Evolutionary conservation across 1,140 invertebrate genomes (phyloP).

Genomic region (Euborellia annulipes): DNA sequence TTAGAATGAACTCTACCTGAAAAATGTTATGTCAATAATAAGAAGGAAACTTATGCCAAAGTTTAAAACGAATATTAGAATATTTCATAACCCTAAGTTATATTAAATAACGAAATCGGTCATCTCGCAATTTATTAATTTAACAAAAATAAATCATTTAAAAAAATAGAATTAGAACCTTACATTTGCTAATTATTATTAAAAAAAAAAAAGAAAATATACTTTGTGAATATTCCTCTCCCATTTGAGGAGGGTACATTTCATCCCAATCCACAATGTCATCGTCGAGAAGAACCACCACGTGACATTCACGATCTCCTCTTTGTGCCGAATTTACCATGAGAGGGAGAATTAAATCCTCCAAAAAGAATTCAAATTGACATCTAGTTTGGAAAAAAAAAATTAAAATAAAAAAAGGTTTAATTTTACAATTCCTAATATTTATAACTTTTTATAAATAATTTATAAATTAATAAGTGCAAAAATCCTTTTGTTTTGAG

Average conservation of each 20-base stretch:
- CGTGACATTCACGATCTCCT: conserved; percentile 76
- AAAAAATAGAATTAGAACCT: neutral
- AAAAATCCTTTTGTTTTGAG: no score
- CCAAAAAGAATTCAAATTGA: conserved; percentile 93
- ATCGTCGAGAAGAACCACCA: conserved; percentile 90
- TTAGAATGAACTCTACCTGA: no score
- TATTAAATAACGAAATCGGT: no score
- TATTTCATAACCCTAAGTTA: no score
- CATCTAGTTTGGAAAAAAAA: conserved; percentile 42
- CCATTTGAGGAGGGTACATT: conserved; percentile 97
- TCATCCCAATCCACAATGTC: conserved; percentile 97
- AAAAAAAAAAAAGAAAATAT: conserved; percentile 19
- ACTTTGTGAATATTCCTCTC: conserved; percentile 95
- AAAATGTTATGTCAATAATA: no score
- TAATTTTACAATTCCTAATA: no score
- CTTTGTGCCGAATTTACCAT: conserved; percentile 92
- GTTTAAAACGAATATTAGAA: no score
- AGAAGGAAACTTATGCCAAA: no score
- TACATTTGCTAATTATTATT: neutral
- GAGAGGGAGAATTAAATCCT: conserved; percentile 84
- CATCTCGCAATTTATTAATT: conserved; percentile 1
- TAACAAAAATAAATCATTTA: conserved; percentile 5
- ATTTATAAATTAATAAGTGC: no score
- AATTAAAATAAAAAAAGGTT: no score
- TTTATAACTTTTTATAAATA: no score